These are phyloP conservation scores for Sternotherus odoratus DNA, from an alignment of 2,797 vertebrate species.

Conservation along the genomic window DNA sequence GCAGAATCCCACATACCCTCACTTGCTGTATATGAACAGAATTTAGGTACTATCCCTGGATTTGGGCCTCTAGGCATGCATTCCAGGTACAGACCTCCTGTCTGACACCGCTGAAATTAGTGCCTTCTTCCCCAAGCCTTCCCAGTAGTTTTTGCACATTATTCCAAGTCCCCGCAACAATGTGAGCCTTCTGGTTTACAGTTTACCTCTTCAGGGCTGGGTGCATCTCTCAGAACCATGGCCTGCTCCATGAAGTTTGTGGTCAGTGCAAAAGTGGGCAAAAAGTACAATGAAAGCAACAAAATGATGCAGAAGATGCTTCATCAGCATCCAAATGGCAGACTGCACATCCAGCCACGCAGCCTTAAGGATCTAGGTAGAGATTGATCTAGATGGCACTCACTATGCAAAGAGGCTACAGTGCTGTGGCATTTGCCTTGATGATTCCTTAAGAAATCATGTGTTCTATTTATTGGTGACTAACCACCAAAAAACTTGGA, in stretches of 20 bases:
- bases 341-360: neutral
- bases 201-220: neutral
- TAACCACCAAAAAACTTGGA: neutral
- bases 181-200: neutral
- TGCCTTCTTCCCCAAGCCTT: neutral
- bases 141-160: neutral
- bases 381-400: neutral
- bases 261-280: accelerated
- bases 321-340: neutral
- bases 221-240: neutral
- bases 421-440: neutral
- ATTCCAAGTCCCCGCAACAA: neutral
- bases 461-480: neutral
- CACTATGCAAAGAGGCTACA: neutral
- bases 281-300: accelerated
- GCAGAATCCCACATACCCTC: neutral
- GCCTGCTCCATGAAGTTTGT: neutral
- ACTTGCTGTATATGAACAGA: neutral
- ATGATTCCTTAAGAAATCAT: neutral
- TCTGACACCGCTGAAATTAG: neutral
- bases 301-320: neutral
- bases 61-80: neutral
- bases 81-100: neutral
- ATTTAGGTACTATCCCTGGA: neutral
- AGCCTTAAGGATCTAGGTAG: neutral